Evolutionary conservation across 1,140 invertebrate species (phyloP), one percentile per base, ranked within the genome.

Genomic region (Drosophila aff.): DNA sequence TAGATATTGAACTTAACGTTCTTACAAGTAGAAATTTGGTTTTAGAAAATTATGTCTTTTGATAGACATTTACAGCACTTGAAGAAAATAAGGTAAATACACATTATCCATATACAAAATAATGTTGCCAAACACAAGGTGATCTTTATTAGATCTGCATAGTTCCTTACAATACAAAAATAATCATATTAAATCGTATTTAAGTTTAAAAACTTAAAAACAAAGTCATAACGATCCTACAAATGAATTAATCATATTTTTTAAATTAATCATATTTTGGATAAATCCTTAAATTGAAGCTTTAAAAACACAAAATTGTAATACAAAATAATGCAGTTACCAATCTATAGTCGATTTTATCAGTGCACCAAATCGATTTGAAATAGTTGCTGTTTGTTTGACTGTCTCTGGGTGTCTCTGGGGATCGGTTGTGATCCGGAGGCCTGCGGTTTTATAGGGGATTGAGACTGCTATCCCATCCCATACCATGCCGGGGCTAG

Each of bases 371-470:
- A 79, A 80, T 80, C 69, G 77, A 80, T 80, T 80, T 62, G 49
- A 80, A 80, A 80, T 59, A 59, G 71, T 74, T 52, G 55, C 68
- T 31, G 46, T 61, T 74, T 50, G 28, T 36, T 33, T 50, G 10
- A 13, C 46, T 60, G 69, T 61, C 23, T 43, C 3, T 41, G 8
- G 21, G 15, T 43, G 59, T 28, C 65, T 66, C 61, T 57, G 63
- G 63, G 76, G 55, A 68, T 71, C 67, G 38, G 49, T 67, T 71
- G n/a, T 13, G 31, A 71, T 68, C 64, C 21, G 15, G 28, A 57
- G 49, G 75, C 58, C 57, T 78, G 75, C 75, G 75, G 75, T 78
- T 78, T 78, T 78, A 78, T 78, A 62, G 64, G 57, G 55, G 71
- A 76, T 75, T 23, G 31, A 28, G 55, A 40, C 53, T n/a, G 15